These are phyloP conservation scores for Kryptopterus vitreolus DNA, from an alignment of 2,797 vertebrate species.

Conservation along the genomic window DNA sequence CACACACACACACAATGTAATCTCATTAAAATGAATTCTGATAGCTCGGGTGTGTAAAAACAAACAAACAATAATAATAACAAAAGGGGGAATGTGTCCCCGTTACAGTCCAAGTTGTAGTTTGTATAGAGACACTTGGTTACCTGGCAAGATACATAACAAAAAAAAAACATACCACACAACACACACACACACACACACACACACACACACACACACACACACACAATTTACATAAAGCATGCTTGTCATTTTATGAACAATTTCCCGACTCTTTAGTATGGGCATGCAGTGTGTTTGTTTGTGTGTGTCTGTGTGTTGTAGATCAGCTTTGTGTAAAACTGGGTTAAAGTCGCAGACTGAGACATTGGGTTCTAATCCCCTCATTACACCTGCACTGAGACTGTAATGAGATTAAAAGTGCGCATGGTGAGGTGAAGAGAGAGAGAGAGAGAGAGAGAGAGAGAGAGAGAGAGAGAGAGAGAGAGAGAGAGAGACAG, in stretches of 20 bases:
- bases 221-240: neutral
- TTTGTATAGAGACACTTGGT: no score
- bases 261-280: no score
- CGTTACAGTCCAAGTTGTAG: no score
- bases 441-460: neutral
- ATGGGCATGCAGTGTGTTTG: neutral
- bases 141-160: no score
- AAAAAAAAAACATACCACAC: no score
- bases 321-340: neutral
- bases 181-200: neutral
- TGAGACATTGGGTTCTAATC: constrained; percentile 33
- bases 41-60: no score
- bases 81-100: no score
- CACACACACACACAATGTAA: neutral
- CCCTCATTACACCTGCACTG: constrained; percentile 10
- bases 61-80: no score
- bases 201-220: neutral
- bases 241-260: neutral
- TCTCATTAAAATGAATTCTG: no score
- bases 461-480: constrained; percentile 1
- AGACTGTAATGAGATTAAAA: constrained; percentile 38
- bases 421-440: neutral
- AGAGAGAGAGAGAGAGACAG: neutral
- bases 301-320: neutral
- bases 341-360: constrained; percentile 21